Conservation (phyloP, 2,888 invertebrate species). For the Subacronicta megacephala region DNA sequence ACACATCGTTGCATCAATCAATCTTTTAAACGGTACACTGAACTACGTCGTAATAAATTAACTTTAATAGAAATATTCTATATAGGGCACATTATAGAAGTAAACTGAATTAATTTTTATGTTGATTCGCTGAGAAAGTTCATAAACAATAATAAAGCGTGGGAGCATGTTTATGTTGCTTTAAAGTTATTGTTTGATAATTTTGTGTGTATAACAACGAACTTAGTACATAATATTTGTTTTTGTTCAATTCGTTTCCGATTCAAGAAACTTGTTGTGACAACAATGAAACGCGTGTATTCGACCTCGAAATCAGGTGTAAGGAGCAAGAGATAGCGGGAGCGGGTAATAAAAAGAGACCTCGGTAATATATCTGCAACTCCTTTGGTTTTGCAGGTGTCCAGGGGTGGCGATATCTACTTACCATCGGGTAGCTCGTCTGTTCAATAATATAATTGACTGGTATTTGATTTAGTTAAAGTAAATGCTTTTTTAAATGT, state of each 20-base stretch:
- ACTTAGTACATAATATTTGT: slow-evolving; percentile 24
- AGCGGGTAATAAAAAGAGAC: not conserved
- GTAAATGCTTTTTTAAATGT: no score
- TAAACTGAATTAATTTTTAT: slow-evolving; percentile 74
- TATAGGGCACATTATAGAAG: slow-evolving; percentile 50
- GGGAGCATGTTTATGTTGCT: slow-evolving; percentile 46
- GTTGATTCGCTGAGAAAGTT: slow-evolving; percentile 64
- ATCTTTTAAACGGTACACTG: slow-evolving; percentile 74
- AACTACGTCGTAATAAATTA: slow-evolving; percentile 75
- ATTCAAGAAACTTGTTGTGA: slow-evolving; percentile 30
- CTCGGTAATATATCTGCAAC: no score
- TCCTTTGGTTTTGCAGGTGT: no score
- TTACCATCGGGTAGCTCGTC: no score
- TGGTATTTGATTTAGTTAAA: no score
- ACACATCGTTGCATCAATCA: slow-evolving; percentile 79
- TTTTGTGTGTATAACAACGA: slow-evolving; percentile 37
- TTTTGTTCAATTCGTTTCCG: slow-evolving; percentile 35
- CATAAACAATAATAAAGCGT: slow-evolving; percentile 57
- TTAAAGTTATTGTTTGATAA: slow-evolving; percentile 39
- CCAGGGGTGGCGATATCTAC: no score
- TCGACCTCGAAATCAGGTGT: not conserved
- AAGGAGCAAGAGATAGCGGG: not conserved
- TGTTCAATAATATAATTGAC: no score
- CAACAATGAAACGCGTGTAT: slow-evolving; percentile 15
- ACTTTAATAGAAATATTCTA: slow-evolving; percentile 77